Conservation (phyloP, 2,113 vertebrate species). For the Chelonoidis abingdonii region DNA sequence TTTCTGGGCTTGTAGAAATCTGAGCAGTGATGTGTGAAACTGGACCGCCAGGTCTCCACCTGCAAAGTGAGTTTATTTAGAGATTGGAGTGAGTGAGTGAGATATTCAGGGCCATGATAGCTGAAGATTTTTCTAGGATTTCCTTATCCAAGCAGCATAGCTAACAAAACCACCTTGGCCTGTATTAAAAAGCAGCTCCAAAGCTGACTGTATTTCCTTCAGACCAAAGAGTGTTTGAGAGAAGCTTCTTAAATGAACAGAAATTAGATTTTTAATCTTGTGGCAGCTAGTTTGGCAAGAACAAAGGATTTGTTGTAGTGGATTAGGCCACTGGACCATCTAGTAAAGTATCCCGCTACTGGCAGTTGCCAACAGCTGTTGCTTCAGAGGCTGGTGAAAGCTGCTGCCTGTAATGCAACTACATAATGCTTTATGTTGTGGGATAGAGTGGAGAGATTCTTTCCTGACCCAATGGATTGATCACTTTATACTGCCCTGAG, state of each 20-base stretch:
- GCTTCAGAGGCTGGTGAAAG: constrained; percentile 15
- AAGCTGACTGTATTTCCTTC: constrained; percentile 9
- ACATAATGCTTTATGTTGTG: not conserved
- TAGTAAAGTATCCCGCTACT: not conserved
- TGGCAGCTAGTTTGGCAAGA: not conserved
- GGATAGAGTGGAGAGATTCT: constrained; percentile 22
- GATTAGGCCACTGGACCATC: not conserved
- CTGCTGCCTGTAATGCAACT: not conserved
- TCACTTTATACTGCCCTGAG: constrained; percentile 12
- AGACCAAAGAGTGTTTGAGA: not conserved
- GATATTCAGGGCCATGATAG: not conserved
- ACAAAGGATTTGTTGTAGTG: not conserved
- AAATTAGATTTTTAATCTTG: constrained; percentile 23
- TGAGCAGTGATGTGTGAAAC: not conserved
- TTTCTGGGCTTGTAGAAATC: not conserved
- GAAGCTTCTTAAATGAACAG: constrained; percentile 11
- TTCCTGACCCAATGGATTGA: not conserved
- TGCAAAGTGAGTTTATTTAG: not conserved
- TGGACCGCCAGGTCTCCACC: not conserved
- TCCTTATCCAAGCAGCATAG: not conserved
- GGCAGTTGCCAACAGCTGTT: not conserved
- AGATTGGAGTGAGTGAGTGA: not conserved
- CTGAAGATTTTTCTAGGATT: constrained; percentile 42
- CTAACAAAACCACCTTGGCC: not conserved
- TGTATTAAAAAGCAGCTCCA: constrained; percentile 8